Evolutionary conservation across 2,113 vertebrate species (phyloP).

Genomic region (Serinus canaria): DNA sequence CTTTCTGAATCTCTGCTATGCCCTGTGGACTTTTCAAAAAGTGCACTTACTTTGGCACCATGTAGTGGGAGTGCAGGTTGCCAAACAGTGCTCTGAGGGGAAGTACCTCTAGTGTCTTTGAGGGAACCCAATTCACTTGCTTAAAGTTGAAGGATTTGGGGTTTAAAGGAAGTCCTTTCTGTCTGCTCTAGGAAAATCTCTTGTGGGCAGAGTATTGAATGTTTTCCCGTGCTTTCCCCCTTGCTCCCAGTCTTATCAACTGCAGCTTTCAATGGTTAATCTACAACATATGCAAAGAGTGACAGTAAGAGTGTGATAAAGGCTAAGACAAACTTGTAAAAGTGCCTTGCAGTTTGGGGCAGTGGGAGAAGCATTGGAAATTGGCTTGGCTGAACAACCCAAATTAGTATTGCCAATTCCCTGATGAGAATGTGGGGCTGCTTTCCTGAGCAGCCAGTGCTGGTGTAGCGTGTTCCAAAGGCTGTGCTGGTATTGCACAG

Average conservation of each 20-base stretch:
- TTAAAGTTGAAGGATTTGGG: not conserved
- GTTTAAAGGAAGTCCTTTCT: not conserved
- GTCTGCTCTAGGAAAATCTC: not conserved
- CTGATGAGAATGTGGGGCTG: fast-evolving
- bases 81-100: not conserved
- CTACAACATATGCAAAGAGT: not conserved
- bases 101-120: fast-evolving
- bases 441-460: fast-evolving
- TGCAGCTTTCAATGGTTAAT: not conserved
- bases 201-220: not conserved
- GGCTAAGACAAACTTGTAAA: not conserved
- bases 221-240: not conserved
- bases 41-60: not conserved
- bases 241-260: not conserved
- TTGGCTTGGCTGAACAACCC: not conserved
- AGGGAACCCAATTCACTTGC: not conserved
- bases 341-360: not conserved
- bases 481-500: not conserved
- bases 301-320: not conserved
- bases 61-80: not conserved
- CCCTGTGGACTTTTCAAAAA: not conserved
- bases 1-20: not conserved
- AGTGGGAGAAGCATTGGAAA: not conserved
- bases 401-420: not conserved
- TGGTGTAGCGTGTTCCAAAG: fast-evolving